A percentile compares a stretch with the other conserved stretches of the same genome.
These are phyloP conservation scores for Leptinotarsa texana DNA, from an alignment of 1,140 invertebrate genomes.

Conservation along the genomic window DNA sequence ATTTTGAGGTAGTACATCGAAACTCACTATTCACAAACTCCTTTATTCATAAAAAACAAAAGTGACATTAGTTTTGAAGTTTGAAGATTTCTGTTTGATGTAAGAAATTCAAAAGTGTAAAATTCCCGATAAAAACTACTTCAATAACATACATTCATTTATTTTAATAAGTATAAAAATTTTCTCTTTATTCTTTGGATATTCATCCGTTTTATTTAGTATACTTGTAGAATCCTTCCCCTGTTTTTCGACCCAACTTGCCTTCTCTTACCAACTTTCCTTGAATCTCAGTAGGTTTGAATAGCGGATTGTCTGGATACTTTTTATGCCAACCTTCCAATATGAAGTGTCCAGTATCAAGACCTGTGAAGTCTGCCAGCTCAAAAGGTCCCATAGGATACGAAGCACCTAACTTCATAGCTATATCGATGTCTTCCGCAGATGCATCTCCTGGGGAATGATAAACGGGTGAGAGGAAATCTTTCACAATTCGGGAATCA, in stretches of 20 bases:
- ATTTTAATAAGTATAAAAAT: no score
- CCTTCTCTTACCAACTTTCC: constrained; percentile 78
- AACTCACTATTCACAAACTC: no score
- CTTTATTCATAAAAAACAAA: no score
- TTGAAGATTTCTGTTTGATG: no score
- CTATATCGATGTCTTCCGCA: constrained; percentile 77
- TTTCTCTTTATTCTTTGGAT: no score
- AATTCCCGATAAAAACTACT: no score
- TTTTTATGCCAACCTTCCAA: constrained; percentile 77
- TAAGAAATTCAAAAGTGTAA: no score
- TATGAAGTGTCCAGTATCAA: constrained; percentile 70
- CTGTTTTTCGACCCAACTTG: constrained; percentile 81
- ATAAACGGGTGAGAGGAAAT: no score
- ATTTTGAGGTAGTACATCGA: no score
- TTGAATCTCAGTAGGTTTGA: constrained; percentile 68
- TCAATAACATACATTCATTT: no score
- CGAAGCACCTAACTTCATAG: constrained; percentile 84
- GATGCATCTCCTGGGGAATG: constrained; percentile 66
- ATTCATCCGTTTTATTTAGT: constrained; percentile 41
- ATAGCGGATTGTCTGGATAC: constrained; percentile 78
- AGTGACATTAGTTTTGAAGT: no score
- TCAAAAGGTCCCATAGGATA: constrained; percentile 87
- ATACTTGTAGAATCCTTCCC: constrained; percentile 88
- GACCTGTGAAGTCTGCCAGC: constrained; percentile 77
- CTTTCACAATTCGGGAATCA: no score